Evolutionary conservation across 2,797 vertebrate species (phyloP).

Genomic region (Distichodus sexfasciatus): DNA sequence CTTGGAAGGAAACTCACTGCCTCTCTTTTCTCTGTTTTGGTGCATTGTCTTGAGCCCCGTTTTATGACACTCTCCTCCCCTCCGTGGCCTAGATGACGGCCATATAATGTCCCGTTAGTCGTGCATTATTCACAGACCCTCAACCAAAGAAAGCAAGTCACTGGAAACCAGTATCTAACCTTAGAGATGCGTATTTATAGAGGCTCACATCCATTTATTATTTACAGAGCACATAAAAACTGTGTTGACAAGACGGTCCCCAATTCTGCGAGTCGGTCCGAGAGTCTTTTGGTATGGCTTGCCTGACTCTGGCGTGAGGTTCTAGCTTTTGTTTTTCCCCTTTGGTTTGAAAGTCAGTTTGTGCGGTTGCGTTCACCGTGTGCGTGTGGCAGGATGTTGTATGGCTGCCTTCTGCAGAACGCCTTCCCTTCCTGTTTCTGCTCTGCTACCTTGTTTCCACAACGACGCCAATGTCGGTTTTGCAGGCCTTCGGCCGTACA

Average conservation of each 20-base stretch:
- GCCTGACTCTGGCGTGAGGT: not conserved
- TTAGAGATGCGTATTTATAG: constrained; percentile 56
- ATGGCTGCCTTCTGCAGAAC: constrained; percentile 69
- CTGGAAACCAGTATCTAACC: constrained; percentile 45
- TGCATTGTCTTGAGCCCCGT: constrained; percentile 67
- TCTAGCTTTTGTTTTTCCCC: constrained; percentile 37
- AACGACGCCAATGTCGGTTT: constrained; percentile 66
- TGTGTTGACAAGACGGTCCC: constrained; percentile 46
- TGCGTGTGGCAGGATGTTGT: constrained; percentile 68
- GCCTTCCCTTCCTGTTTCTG: constrained; percentile 69
- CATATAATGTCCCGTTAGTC: constrained; percentile 65
- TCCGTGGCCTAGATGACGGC: constrained; percentile 71
- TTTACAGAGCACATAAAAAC: constrained; percentile 56
- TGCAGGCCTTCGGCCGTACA: constrained; percentile 61
- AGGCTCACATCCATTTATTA: constrained; percentile 58
- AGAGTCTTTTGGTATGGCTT: not conserved
- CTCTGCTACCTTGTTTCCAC: constrained; percentile 48
- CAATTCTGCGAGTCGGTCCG: constrained; percentile 28
- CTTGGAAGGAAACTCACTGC: constrained; percentile 8
- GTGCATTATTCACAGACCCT: constrained; percentile 73
- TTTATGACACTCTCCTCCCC: constrained; percentile 61
- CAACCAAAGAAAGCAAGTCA: constrained; percentile 55
- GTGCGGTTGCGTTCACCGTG: constrained; percentile 36
- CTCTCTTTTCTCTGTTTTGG: constrained; percentile 45
- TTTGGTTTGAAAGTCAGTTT: constrained; percentile 27